Evolutionary conservation across 1,140 invertebrate genomes (phyloP).

Genomic region (Teleopsis dalmanni): DNA sequence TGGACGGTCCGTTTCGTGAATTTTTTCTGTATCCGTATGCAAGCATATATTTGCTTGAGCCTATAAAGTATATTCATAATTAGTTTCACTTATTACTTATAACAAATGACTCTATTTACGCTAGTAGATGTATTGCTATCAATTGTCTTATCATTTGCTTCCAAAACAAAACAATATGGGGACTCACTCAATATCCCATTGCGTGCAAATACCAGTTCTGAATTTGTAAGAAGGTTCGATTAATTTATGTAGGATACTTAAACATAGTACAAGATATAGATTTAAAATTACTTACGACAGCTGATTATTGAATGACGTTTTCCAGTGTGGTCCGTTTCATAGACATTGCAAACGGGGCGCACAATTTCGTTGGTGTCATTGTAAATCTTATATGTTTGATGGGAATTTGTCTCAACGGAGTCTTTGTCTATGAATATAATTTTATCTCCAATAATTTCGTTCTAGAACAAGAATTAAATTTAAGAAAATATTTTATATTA

Average conservation of each 20-base stretch:
- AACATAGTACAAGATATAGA: neutral
- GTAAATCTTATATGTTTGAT: constrained; percentile 29
- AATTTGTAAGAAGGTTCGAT: neutral
- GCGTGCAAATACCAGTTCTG: constrained; percentile 31
- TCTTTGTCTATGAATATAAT: constrained; percentile 40
- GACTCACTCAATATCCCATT: constrained; percentile 25
- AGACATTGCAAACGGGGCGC: constrained; percentile 30
- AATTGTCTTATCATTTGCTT: constrained; percentile 29
- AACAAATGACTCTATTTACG: neutral
- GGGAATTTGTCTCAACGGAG: constrained; percentile 27
- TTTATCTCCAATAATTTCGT: constrained; percentile 30
- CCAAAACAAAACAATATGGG: constrained; percentile 29
- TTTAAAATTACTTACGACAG: constrained; percentile 29
- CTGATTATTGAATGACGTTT: constrained; percentile 35
- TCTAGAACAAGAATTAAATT: no score
- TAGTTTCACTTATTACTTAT: neutral
- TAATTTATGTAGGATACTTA: neutral
- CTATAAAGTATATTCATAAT: neutral
- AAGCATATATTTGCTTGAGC: constrained; percentile 30
- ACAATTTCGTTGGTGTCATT: constrained; percentile 28
- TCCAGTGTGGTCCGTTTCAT: constrained; percentile 39
- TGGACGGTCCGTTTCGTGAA: constrained; percentile 28
- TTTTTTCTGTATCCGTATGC: constrained; percentile 21
- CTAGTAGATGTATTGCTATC: constrained; percentile 1
- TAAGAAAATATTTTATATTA: no score